Evolutionary conservation across 1,140 invertebrate species (phyloP).

Genomic region (Araneus ventricosus): DNA sequence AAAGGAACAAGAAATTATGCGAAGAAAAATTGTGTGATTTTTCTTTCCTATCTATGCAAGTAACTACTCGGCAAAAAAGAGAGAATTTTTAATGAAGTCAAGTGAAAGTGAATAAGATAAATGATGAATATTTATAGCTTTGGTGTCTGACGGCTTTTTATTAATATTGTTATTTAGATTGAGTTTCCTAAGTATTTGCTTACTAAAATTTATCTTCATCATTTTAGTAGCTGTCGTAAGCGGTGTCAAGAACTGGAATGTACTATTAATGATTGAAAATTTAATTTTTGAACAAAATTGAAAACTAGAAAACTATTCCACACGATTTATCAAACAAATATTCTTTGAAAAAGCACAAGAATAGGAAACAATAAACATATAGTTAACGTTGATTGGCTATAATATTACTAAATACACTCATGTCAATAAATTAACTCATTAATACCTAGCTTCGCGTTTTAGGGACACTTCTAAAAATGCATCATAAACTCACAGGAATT

Average conservation of each 20-base stretch:
- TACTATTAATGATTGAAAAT: neutral
- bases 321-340: too few species aligned
- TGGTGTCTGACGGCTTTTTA: too few species aligned
- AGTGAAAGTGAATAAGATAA: neutral
- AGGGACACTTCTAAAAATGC: too few species aligned
- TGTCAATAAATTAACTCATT: too few species aligned
- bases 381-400: too few species aligned
- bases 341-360: too few species aligned
- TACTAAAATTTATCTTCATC: neutral
- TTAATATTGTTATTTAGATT: neutral
- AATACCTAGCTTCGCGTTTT: too few species aligned
- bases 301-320: too few species aligned
- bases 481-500: too few species aligned
- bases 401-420: too few species aligned
- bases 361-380: too few species aligned
- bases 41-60: neutral
- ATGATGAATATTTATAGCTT: neutral
- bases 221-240: neutral
- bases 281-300: too few species aligned
- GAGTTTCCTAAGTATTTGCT: neutral
- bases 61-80: neutral
- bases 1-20: neutral
- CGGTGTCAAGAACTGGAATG: neutral
- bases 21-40: neutral
- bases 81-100: slow-evolving; percentile 20